phyloP scores from a whole-genome alignment of 1,140 invertebrate genomes.

The Heliconius melpomene region DNA sequence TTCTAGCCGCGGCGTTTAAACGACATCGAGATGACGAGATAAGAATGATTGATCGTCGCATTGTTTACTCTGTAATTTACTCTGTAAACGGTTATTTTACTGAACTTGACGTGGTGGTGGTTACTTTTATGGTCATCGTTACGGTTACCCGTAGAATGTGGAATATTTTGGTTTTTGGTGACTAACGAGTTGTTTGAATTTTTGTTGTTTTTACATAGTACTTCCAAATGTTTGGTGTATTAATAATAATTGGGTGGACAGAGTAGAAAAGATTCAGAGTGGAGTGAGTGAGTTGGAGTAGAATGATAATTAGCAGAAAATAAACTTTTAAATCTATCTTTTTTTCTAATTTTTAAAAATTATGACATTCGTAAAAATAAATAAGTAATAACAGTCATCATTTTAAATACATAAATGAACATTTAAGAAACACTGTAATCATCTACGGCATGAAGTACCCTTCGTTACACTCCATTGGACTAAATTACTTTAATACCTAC shows the following conservation, averaged over 20 bases:
- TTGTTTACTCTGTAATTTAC: slow-evolving; percentile 36
- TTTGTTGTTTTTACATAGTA: background rate
- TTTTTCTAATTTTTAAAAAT: too few species aligned
- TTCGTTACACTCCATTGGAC: slow-evolving; percentile 20
- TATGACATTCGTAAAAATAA: too few species aligned
- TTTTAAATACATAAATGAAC: background rate
- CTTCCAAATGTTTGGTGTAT: too few species aligned
- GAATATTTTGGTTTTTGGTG: background rate
- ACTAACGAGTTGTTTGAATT: background rate
- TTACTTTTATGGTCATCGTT: slow-evolving; percentile 35
- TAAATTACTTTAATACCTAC: slow-evolving; percentile 19
- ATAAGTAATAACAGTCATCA: too few species aligned
- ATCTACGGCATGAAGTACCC: background rate
- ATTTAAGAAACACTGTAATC: background rate
- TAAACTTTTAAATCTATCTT: too few species aligned
- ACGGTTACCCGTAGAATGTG: slow-evolving; percentile 18
- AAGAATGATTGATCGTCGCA: slow-evolving; percentile 36
- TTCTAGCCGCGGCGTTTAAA: slow-evolving; percentile 19
- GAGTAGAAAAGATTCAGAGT: too few species aligned
- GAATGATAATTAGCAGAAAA: too few species aligned
- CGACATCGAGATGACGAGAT: slow-evolving; percentile 32
- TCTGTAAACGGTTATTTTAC: slow-evolving; percentile 34
- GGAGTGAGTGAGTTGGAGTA: too few species aligned
- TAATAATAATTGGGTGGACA: too few species aligned
- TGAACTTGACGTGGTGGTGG: slow-evolving; percentile 3